Evolutionary conservation across 2,797 vertebrate genomes (phyloP), one percentile per base, ranked within the genome.

Genomic region (Acanthornis magna): DNA sequence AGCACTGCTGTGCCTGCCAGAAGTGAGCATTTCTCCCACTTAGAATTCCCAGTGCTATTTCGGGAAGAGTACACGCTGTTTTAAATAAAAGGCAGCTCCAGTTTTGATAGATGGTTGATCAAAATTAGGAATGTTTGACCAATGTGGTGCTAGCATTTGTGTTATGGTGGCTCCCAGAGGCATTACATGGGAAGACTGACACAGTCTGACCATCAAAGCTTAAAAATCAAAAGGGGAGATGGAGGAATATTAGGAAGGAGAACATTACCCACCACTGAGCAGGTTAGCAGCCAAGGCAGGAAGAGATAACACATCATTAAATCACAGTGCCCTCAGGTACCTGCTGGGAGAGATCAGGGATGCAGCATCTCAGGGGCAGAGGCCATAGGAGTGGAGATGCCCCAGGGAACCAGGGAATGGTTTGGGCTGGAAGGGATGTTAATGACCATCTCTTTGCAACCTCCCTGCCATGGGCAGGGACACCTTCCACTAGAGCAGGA

Each of bases 311-410:
- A 8, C 2, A 15, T 9, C 57, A 8, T 7, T 21, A 36, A 74
- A 89, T 8, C 21, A 18, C 42, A 29, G 4, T 19, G 4, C 42
- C 45, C 71, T 70, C 3, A 40, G 7, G 25, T 10, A 43, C 16
- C 45, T 19, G 29, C 30, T 45, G 68, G 53, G 67, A 50, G 19
- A 70, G 26, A 30, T 15, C 26, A n/a, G 20, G 47, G 32, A 18
- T 2, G 7, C 2, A 7, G 32, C 45, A 21, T 11, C 5, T 6
- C 47, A 19, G 4, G 5, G 19, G 9, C 16, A 34, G 10, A 0
- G 2, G 27, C 7, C 62, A 13, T 0, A 9, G 51, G 21, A 27
- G 29, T 0, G 26, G n/a, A 3, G 40, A 50, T 13, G 12, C 21
- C 15, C 45, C 43, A 57, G 14, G 60, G 43, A 89, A 43, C 6